phyloP scores from a whole-genome alignment of 1,140 invertebrate species.

The Littorina saxatilis region DNA sequence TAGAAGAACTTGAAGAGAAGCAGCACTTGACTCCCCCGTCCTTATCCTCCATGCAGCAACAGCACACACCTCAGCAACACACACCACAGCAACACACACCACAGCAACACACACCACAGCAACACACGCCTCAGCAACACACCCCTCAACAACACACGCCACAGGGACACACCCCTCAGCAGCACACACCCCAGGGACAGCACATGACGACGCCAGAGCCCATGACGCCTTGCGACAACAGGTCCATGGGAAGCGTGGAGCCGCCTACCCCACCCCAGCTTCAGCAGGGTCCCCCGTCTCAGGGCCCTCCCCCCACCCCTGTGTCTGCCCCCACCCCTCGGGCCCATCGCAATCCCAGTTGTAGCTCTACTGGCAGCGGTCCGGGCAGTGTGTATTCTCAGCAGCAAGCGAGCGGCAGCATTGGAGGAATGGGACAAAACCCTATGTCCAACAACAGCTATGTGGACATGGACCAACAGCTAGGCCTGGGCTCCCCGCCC shows the following conservation, averaged over 20 bases:
- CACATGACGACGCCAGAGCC: slow-evolving; percentile 37
- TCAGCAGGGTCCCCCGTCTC: slow-evolving; percentile 18
- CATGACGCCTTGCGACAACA: slow-evolving; percentile 44
- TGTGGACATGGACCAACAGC: slow-evolving; percentile 89
- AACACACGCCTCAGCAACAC: slow-evolving; percentile 15
- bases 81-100: slow-evolving; percentile 5
- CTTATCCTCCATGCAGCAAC: neutral
- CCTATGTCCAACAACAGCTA: slow-evolving; percentile 78
- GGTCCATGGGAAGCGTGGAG: slow-evolving; percentile 45
- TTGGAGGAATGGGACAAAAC: slow-evolving; percentile 56
- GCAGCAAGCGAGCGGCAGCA: slow-evolving; percentile 48
- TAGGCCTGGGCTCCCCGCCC: slow-evolving; percentile 90
- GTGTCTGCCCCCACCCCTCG: slow-evolving; percentile 28
- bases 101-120: neutral
- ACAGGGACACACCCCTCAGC: neutral
- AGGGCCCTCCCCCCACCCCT: slow-evolving; percentile 1
- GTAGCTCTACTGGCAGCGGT: slow-evolving; percentile 53
- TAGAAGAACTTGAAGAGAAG: slow-evolving; percentile 58
- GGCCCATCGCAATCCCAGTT: slow-evolving; percentile 27
- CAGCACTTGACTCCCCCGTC: neutral
- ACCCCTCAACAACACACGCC: neutral
- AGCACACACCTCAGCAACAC: slow-evolving; percentile 9
- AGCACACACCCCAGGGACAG: slow-evolving; percentile 25
- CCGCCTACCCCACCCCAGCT: slow-evolving; percentile 39
- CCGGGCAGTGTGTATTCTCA: slow-evolving; percentile 56